Base-by-base conservation (phyloP, 2,113 vertebrate species). In the Formicarius rufipectus region DNA sequence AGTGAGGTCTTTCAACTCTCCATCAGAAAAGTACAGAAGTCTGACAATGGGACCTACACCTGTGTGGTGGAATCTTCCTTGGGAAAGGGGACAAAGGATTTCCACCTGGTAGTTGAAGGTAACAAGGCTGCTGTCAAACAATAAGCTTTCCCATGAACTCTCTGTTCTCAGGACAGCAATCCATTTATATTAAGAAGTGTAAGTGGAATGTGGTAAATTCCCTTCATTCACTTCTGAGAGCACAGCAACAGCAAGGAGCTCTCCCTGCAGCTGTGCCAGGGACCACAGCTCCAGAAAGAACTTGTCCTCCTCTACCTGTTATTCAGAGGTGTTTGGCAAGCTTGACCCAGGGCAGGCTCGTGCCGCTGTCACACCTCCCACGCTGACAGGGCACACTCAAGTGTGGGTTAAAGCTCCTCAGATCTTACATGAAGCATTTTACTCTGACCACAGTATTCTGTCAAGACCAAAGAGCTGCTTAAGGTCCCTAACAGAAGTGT, bases 81-180 rank as follows among this genome's bases (percentile, higher is more conserved):
- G 19, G 67, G 59, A 31, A 45, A 0, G 2, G n/a, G 78, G 24
- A 96, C 20, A 11, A 95, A 37, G 90, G 78, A 97, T 67, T 98
- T 98, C 85, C 73, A 97, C 73, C 91, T 98, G 78, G 58, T 39
- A 25, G 92, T 98, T 62, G 79, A 89, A 97, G 98, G 98, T 98
- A 97, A 97, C 35, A 56, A 59, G 22, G 50, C 75, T 67, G 80
- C 40, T 49, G 75, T 19, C 25, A 44, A 45, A 13, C 37, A 33
- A 3, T 33, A 6, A 62, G 55, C 42, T 73, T 75, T 50, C 35
- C 53, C 50, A 52, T 9, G 44, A 63, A 71, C 44, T 39, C 37
- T 58, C 27, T 25, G 1, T 63, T 83, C 35, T 66, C 40, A 74
- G 16, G 2, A 6, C 9, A 75, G 12, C 52, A 40, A 79, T 37